These are phyloP conservation scores for Perognathus longimembris DNA, from an alignment of 2,113 vertebrate species.

Conservation along the genomic window DNA sequence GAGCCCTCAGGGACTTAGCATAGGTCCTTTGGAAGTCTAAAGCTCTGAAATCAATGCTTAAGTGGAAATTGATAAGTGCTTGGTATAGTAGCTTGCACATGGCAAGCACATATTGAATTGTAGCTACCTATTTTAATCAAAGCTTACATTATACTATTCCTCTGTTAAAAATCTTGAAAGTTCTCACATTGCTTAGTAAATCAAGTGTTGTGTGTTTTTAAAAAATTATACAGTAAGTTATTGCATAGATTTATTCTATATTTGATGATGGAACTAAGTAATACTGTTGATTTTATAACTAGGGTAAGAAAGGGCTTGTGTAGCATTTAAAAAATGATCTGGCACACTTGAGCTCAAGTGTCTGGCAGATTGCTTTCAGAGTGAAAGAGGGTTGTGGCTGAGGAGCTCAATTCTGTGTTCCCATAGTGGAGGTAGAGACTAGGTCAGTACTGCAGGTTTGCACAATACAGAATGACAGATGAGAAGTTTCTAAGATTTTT, in stretches of 20 bases:
- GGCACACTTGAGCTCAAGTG: neutral
- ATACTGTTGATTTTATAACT: conserved; percentile 24
- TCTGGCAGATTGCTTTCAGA: neutral
- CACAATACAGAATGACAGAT: neutral
- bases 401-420: neutral
- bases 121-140: neutral
- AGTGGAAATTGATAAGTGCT: conserved; percentile 23
- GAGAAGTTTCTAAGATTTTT: neutral
- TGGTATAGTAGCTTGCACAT: neutral
- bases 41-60: conserved; percentile 38
- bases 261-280: conserved; percentile 18
- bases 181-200: neutral
- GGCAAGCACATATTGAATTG: neutral
- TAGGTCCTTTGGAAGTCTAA: neutral
- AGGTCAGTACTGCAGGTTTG: neutral
- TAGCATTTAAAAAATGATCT: conserved; percentile 8
- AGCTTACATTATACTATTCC: neutral
- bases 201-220: neutral
- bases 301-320: neutral
- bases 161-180: neutral
- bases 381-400: neutral
- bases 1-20: neutral
- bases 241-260: neutral
- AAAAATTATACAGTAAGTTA: neutral
- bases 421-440: neutral